Evolutionary conservation across 2,888 invertebrate genomes (phyloP).

Genomic region (Abrostola triplasia): DNA sequence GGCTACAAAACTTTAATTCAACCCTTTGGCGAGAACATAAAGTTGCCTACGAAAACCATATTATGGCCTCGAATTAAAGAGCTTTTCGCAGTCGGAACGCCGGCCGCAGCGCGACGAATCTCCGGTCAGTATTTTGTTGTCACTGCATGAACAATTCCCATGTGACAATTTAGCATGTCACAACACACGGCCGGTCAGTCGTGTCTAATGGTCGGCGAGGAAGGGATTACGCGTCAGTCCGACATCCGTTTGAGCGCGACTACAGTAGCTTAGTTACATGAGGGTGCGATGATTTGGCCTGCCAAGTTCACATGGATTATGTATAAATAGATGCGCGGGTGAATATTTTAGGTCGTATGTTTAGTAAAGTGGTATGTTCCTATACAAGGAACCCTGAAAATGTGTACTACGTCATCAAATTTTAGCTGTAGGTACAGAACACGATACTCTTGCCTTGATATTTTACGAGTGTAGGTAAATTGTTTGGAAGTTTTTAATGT

Average conservation of each 20-base stretch:
- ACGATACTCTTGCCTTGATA: too few species aligned
- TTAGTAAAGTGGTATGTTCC: background rate
- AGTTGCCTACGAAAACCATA: too few species aligned
- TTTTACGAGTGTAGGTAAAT: too few species aligned
- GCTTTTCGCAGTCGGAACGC: background rate
- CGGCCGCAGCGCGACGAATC: background rate
- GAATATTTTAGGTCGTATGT: background rate
- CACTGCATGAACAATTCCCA: background rate
- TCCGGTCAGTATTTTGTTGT: background rate
- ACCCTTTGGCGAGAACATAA: too few species aligned
- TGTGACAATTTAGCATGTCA: conserved; percentile 6
- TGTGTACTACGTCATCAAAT: too few species aligned
- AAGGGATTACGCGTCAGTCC: conserved; percentile 1
- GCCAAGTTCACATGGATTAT: background rate
- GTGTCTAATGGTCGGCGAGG: conserved; percentile 1
- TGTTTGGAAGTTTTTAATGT: too few species aligned
- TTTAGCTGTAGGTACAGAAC: too few species aligned
- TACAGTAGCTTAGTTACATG: conserved; percentile 3
- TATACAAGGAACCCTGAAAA: too few species aligned
- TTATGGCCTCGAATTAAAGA: background rate
- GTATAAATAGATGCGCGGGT: background rate
- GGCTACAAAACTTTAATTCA: too few species aligned
- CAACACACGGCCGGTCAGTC: conserved; percentile 1
- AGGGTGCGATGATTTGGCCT: conserved; percentile 1
- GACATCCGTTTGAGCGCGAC: conserved; percentile 3